Evolutionary conservation across 1,140 invertebrate species (phyloP).

Genomic region (Pantala flavescens): DNA sequence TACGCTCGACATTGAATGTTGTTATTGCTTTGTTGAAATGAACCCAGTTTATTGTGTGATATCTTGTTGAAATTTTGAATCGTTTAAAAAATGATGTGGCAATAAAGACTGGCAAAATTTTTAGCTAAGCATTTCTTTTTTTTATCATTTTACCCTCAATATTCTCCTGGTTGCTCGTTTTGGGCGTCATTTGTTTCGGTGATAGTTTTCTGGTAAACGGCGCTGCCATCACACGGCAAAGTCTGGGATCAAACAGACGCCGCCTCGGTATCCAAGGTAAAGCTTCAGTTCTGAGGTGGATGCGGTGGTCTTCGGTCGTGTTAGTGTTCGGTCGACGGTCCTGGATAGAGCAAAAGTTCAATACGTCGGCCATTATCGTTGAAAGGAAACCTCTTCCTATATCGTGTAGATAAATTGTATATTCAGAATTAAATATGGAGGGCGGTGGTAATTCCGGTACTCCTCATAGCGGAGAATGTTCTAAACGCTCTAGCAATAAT

Average conservation of each 20-base stretch:
- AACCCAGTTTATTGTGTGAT: background rate
- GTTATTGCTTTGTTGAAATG: background rate
- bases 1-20: background rate
- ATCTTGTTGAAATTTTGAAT: background rate
- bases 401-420: background rate
- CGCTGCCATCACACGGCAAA: too few species aligned
- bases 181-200: too few species aligned
- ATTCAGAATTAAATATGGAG: background rate
- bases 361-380: conserved; percentile 1
- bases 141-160: too few species aligned
- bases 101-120: background rate
- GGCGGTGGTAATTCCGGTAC: background rate
- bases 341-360: background rate
- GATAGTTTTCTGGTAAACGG: too few species aligned
- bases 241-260: background rate
- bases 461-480: conserved; percentile 1
- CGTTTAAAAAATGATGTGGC: background rate
- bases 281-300: background rate
- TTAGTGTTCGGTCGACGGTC: background rate
- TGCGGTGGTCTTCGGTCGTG: background rate
- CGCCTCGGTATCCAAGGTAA: background rate
- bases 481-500: background rate
- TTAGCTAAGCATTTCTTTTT: background rate
- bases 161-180: too few species aligned
- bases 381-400: background rate